These are phyloP conservation scores for Pelecanoides urinatrix DNA, from an alignment of 2,113 vertebrate species.

Conservation along the genomic window DNA sequence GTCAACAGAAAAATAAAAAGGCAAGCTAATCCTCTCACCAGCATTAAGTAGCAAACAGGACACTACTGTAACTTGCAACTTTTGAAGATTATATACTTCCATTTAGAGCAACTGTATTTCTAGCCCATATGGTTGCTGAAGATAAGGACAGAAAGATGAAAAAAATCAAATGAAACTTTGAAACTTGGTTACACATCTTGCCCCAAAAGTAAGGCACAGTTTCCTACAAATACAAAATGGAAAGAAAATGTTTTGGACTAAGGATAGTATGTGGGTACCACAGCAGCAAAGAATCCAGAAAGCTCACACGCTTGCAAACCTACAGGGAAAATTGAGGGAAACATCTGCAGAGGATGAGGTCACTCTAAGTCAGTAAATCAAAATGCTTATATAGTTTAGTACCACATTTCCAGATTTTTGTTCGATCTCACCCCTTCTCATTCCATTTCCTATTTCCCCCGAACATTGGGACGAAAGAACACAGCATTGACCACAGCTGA, in stretches of 20 bases:
- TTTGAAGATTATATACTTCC: background rate
- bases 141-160: background rate
- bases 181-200: background rate
- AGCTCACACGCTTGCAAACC: background rate
- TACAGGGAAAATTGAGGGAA: background rate
- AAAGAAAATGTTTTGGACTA: background rate
- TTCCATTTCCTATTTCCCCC: background rate
- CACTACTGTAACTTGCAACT: background rate
- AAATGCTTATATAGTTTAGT: background rate
- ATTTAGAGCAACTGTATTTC: background rate
- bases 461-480: background rate
- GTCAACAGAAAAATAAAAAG: background rate
- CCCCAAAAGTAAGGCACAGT: background rate
- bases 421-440: background rate
- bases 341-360: background rate
- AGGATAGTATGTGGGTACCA: background rate
- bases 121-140: background rate
- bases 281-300: background rate
- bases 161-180: background rate
- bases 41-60: background rate
- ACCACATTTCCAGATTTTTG: background rate
- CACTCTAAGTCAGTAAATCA: background rate
- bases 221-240: background rate
- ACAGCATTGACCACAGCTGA: background rate
- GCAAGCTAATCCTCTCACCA: background rate